A percentile compares a stretch with the other conserved stretches of the same genome.
Conservation (phyloP, 2,888 invertebrate genomes). For the Hymenopus coronatus region DNA sequence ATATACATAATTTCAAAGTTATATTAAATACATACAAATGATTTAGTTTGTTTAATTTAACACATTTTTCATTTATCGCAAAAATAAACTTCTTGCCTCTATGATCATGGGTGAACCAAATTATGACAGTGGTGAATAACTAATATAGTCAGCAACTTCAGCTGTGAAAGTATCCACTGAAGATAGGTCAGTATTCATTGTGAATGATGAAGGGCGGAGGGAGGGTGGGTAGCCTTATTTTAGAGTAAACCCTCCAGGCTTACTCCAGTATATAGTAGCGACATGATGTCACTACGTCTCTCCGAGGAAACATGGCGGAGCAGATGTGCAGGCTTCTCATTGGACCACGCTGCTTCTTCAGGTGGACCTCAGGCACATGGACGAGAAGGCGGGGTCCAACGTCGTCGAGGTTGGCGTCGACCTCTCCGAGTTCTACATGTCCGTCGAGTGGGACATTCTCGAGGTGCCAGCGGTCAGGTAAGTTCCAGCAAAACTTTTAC, state of each 20-base stretch:
- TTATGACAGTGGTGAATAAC: too few relatives aligned
- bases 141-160: too few relatives aligned
- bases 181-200: too few relatives aligned
- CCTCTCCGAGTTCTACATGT: conserved; percentile 55
- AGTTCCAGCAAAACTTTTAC: background rate
- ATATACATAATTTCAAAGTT: too few relatives aligned
- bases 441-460: conserved; percentile 62
- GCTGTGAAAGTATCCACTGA: too few relatives aligned
- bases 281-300: background rate
- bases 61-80: too few relatives aligned
- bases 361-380: conserved; percentile 46
- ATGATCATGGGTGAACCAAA: too few relatives aligned
- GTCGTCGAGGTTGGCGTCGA: conserved; percentile 50
- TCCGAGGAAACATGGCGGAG: background rate
- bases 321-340: background rate
- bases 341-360: conserved; percentile 28
- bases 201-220: too few relatives aligned
- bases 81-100: too few relatives aligned
- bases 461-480: conserved; percentile 49
- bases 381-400: conserved; percentile 45
- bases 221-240: background rate
- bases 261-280: background rate
- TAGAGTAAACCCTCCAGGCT: background rate
- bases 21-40: too few relatives aligned
- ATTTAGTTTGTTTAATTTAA: too few relatives aligned